Conservation (phyloP, 92 coral and sea anemone species). For the Hydrozoanthus gracilis region DNA sequence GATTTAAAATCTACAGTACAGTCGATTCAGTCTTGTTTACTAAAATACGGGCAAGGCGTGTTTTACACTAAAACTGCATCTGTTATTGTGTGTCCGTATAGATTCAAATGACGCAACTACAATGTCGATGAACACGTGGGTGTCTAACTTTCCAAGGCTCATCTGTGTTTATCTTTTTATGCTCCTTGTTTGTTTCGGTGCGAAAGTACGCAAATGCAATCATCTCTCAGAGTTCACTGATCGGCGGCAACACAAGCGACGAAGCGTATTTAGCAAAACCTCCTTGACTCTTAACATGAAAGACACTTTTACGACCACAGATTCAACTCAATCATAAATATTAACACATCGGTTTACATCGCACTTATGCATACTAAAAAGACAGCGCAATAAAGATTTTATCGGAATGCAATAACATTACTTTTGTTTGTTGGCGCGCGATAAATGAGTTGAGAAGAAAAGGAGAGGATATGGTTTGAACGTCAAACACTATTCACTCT, state of each 20-base stretch:
- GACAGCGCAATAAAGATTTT: slow-evolving; percentile 25
- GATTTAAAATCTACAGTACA: no score
- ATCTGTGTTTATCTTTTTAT: no score
- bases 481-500: not conserved
- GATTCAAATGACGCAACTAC: no score
- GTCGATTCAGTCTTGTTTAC: no score
- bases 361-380: not conserved
- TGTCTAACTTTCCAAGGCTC: no score
- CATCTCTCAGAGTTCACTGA: no score
- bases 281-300: not conserved
- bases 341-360: not conserved
- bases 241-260: not conserved
- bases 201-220: no score
- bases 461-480: not conserved
- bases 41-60: no score
- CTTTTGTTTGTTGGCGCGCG: not conserved
- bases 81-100: no score
- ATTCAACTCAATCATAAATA: not conserved
- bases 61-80: no score
- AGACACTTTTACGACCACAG: slow-evolving; percentile 7
- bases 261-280: not conserved
- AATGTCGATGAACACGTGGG: no score
- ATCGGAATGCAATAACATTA: not conserved
- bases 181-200: no score
- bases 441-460: slow-evolving; percentile 4